Conservation (phyloP, 2,113 vertebrate species). For the Chionodraco myersi region DNA sequence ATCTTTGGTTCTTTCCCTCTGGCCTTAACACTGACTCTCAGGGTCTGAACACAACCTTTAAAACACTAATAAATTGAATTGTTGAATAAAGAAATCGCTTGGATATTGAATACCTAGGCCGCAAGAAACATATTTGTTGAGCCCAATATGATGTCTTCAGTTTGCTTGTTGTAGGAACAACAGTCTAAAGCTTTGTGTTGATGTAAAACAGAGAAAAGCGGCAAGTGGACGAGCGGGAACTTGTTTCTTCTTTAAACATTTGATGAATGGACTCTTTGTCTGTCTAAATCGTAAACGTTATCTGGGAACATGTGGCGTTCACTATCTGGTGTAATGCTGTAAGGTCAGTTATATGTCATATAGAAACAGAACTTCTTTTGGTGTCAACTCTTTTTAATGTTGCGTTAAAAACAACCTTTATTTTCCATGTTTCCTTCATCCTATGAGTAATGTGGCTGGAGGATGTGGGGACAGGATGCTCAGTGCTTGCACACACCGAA, state of each 20-base stretch:
- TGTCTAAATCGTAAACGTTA: neutral
- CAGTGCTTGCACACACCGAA: constrained; percentile 46
- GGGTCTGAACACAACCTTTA: neutral
- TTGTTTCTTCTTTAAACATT: too few species aligned
- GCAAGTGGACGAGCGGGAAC: too few species aligned
- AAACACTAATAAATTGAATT: neutral
- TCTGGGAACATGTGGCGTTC: neutral
- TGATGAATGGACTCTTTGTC: too few species aligned
- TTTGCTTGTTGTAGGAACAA: too few species aligned
- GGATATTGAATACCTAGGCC: neutral
- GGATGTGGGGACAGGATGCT: constrained; percentile 62
- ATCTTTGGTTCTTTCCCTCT: neutral
- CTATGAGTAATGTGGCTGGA: constrained; percentile 25
- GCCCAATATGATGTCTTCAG: too few species aligned
- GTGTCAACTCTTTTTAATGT: neutral
- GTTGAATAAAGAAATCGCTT: neutral
- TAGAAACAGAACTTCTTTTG: neutral
- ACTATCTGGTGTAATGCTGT: neutral
- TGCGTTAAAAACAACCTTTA: neutral
- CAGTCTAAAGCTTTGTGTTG: too few species aligned
- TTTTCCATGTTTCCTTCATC: neutral
- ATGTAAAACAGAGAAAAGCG: too few species aligned
- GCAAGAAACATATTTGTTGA: neutral
- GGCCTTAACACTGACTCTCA: neutral
- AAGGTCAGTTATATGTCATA: neutral